Base-by-base conservation (phyloP, 2,888 invertebrate genomes). In the Nebria brevicollis region DNA sequence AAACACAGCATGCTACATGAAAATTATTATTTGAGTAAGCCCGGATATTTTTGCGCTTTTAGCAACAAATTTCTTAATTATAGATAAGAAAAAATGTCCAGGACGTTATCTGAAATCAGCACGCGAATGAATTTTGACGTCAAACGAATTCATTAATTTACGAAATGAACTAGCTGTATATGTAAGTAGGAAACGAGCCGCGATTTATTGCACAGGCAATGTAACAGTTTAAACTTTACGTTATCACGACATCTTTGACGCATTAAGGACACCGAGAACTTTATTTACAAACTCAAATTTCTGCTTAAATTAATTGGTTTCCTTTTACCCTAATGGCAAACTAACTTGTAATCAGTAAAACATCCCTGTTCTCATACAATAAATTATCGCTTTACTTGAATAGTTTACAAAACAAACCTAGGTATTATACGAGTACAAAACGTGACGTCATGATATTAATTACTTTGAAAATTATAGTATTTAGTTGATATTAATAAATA, bases 1-100 rank as follows among this genome's bases (percentile, higher is more conserved):
- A 68, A 25, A 68, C 20, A 68, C 26, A 68, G 26, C 26, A 43
- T 54, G 64, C 15, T 15, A 10, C 54, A 10, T 20, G 15, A 43
- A 74, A 72, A 20, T 72, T 34, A 72, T 72, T 26, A 72, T 72
- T 72, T n/a, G 41, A 72, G 34, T 41, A 75, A 54, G 8, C 65
- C 65, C 25, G 15, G 66, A 26, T 65, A 70, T 77, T 77, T 77
- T 77, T 73, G 77, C 77, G 77, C 77, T 70, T 77, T 77, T 15
- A 25, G 54, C 26, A 43, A 77, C 70, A 77, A 77, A 76, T 76
- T 76, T 76, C 76, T 76, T 76, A 76, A 76, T 76, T 76, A 76
- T 76, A 76, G 76, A 76, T 76, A 76, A 76, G 76, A 76, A 66
- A 20, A 15, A 54, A 25, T 20, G 43, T 68, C 34, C 77, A 6